phyloP scores from a whole-genome alignment of 2,888 invertebrate species.

The Cataglyphis altisquamis region DNA sequence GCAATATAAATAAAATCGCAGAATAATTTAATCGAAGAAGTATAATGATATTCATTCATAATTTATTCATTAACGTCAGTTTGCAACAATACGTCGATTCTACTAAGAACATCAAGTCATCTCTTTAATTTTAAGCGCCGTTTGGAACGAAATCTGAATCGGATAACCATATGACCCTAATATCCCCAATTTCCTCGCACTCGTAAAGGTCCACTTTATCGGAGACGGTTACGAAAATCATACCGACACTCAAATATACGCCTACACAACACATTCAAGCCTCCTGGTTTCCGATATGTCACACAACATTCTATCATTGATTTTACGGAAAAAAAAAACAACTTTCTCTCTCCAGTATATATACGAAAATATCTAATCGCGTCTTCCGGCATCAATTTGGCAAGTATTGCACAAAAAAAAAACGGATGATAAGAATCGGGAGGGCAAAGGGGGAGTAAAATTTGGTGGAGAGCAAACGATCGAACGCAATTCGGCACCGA shows the following conservation, averaged over 20 bases:
- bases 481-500: slow-evolving; percentile 34
- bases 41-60: neutral
- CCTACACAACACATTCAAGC: neutral
- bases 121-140: too few relatives aligned
- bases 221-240: neutral
- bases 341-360: neutral
- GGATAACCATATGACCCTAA: neutral
- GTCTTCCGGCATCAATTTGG: neutral
- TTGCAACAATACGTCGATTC: neutral
- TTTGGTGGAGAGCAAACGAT: neutral
- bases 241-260: neutral
- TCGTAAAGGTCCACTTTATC: slow-evolving; percentile 15
- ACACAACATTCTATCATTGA: too few relatives aligned
- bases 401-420: neutral
- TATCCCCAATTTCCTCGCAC: neutral
- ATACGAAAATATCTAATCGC: slow-evolving; percentile 13
- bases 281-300: neutral
- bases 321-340: neutral
- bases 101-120: neutral
- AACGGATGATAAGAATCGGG: neutral
- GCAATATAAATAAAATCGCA: neutral
- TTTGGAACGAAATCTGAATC: neutral
- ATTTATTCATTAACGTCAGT: neutral
- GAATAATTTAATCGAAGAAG: neutral
- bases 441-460: neutral